Conservation (phyloP, 1,140 invertebrate genomes). For the Bombus sibiricus region DNA sequence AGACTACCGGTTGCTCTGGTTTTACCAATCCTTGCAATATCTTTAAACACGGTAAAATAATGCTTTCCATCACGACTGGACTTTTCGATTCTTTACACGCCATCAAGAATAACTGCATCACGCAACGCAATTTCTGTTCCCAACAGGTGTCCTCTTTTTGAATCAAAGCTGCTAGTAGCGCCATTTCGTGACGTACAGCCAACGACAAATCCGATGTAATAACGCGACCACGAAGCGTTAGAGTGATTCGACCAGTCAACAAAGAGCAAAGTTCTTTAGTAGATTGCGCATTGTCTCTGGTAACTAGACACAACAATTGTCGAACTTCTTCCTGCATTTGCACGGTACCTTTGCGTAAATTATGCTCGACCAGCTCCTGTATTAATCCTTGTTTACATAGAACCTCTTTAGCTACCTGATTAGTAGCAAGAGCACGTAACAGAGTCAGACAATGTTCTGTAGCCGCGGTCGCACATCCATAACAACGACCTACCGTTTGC, state of each 20-base stretch:
- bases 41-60: slow-evolving; percentile 92
- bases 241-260: slow-evolving; percentile 91
- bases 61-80: slow-evolving; percentile 89
- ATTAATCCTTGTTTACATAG: slow-evolving; percentile 94
- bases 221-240: slow-evolving; percentile 88
- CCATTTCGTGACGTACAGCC: slow-evolving; percentile 93
- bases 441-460: slow-evolving; percentile 97
- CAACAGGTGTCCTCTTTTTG: slow-evolving; percentile 97
- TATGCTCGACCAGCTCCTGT: slow-evolving; percentile 94
- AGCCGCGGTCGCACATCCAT: slow-evolving; percentile 93
- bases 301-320: slow-evolving; percentile 94
- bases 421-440: slow-evolving; percentile 94
- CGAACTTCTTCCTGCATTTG: slow-evolving; percentile 94
- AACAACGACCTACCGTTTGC: slow-evolving; percentile 85
- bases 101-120: slow-evolving; percentile 93
- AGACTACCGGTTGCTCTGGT: slow-evolving; percentile 84
- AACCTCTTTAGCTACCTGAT: slow-evolving; percentile 88
- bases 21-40: slow-evolving; percentile 92
- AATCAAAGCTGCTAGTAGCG: slow-evolving; percentile 92
- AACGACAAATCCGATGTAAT: slow-evolving; percentile 89
- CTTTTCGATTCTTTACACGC: slow-evolving; percentile 88
- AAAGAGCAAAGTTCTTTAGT: slow-evolving; percentile 93
- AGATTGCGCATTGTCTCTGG: slow-evolving; percentile 93
- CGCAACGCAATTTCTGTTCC: slow-evolving; percentile 95
- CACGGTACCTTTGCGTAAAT: slow-evolving; percentile 90